Percentiles rank a stretch among this genome's conserved stretches.
Conservation (phyloP, 2,888 invertebrate species). For the Cephus rjabovi region DNA sequence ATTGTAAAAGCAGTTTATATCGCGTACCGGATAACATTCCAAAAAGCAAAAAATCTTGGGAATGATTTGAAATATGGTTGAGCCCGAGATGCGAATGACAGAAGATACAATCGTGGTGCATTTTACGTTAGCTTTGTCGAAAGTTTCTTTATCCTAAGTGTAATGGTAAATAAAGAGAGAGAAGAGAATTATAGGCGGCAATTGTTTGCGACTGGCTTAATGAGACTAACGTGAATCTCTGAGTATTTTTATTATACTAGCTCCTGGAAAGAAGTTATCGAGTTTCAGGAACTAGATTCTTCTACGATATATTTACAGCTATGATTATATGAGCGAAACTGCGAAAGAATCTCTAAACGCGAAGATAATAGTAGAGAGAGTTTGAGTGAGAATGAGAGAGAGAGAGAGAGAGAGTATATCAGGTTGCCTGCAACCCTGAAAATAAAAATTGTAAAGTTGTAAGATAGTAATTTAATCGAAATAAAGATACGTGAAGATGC, state of each 20-base stretch:
- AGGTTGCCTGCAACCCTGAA: background rate
- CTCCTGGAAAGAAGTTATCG: background rate
- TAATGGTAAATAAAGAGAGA: background rate
- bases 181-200: background rate
- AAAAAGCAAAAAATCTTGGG: background rate
- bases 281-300: background rate
- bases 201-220: background rate
- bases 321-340: background rate
- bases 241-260: background rate
- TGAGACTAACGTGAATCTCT: background rate
- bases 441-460: background rate
- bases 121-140: background rate
- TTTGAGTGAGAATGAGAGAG: too few species aligned
- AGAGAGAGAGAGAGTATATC: background rate
- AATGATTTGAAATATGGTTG: background rate
- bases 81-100: background rate
- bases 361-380: background rate
- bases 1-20: background rate
- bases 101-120: background rate
- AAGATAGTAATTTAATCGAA: slow-evolving; percentile 9
- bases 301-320: background rate
- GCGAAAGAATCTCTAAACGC: background rate
- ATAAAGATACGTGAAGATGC: background rate
- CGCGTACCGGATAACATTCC: background rate
- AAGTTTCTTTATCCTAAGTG: background rate